phyloP scores from a whole-genome alignment of 2,113 vertebrate species.

The Athene cunicularia region DNA sequence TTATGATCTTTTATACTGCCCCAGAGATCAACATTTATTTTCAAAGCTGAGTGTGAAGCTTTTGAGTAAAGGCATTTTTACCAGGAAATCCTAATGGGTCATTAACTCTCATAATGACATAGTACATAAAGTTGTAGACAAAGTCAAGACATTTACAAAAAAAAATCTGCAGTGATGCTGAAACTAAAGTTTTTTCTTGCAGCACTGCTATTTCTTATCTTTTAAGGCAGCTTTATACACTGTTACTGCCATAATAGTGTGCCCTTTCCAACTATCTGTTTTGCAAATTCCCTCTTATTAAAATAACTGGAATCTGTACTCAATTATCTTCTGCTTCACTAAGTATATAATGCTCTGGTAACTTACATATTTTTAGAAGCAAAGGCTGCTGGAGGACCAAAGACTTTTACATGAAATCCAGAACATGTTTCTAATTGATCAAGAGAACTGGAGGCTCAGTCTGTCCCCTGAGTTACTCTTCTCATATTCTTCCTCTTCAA shows the following conservation, averaged over 20 bases:
- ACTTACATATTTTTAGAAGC: background rate
- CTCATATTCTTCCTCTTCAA: background rate
- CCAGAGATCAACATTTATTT: background rate
- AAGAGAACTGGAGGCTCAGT: background rate
- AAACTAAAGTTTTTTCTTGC: background rate
- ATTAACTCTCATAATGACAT: background rate
- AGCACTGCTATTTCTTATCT: background rate
- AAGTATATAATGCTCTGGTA: background rate
- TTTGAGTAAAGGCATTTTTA: slow-evolving; percentile 10
- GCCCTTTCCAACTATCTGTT: background rate
- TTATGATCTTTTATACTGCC: background rate
- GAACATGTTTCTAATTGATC: background rate
- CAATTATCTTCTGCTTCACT: background rate
- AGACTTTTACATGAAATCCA: background rate
- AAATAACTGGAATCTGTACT: background rate
- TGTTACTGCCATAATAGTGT: background rate
- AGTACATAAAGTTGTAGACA: background rate
- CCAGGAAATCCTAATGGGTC: background rate
- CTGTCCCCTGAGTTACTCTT: background rate
- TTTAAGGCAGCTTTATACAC: background rate
- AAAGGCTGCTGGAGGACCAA: background rate
- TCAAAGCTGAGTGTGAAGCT: slow-evolving; percentile 19
- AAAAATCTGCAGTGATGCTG: background rate
- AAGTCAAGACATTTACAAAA: background rate
- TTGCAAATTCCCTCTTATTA: background rate